Percentiles rank a stretch among this genome's conserved stretches.
phyloP scores from a whole-genome alignment of 2,113 vertebrate genomes.

The Callorhinus ursinus region DNA sequence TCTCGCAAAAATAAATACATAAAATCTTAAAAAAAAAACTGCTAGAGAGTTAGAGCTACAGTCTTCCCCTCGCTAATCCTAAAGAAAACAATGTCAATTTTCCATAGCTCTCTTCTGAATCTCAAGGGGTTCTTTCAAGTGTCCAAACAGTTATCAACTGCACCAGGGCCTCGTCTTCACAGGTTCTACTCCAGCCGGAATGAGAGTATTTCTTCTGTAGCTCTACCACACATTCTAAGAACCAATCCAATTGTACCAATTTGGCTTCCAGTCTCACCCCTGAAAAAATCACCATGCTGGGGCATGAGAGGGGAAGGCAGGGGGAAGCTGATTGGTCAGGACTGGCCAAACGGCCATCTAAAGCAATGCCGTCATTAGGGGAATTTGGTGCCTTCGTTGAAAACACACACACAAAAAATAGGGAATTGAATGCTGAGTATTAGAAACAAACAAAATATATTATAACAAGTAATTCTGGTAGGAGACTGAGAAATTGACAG shows the following conservation, averaged over 20 bases:
- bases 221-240: not conserved
- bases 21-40: too few species aligned
- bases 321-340: too few species aligned
- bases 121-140: not conserved
- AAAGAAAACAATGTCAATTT: not conserved
- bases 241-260: not conserved
- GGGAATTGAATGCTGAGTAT: not conserved
- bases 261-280: not conserved
- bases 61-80: not conserved
- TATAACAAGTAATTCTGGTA: not conserved
- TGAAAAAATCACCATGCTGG: not conserved
- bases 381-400: not conserved
- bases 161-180: not conserved
- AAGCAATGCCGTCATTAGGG: not conserved
- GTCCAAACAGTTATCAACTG: not conserved
- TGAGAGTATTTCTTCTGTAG: not conserved
- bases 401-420: too few species aligned
- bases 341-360: not conserved
- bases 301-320: fast-evolving
- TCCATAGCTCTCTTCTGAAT: not conserved
- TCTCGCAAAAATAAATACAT: too few species aligned
- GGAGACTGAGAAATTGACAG: not conserved
- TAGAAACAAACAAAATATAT: not conserved
- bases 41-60: not conserved
- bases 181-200: not conserved